Conservation (phyloP, 2,113 vertebrate species). For the Ctenomys sociabilis region DNA sequence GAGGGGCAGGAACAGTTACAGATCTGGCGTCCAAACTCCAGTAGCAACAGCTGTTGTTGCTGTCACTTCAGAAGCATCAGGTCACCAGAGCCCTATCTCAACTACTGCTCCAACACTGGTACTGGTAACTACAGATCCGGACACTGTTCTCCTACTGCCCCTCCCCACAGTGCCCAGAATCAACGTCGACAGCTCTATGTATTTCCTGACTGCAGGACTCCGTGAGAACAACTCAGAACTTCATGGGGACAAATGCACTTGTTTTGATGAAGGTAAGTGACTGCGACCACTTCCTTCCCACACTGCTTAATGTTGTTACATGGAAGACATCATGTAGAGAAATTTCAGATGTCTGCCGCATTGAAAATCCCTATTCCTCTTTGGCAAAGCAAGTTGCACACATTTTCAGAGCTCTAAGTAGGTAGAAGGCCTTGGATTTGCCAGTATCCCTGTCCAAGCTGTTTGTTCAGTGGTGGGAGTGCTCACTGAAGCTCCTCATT, state of each 20-base stretch:
- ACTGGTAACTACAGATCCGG: accelerated
- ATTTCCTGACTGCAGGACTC: background rate
- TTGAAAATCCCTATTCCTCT: background rate
- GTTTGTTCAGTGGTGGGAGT: background rate
- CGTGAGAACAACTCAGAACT: background rate
- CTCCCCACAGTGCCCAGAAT: background rate
- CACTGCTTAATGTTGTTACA: background rate
- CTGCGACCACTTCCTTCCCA: background rate
- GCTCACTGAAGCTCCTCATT: background rate
- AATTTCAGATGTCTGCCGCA: background rate
- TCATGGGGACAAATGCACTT: background rate
- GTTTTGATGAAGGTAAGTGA: background rate
- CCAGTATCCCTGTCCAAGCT: background rate
- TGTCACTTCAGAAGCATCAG: background rate
- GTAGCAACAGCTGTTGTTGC: background rate
- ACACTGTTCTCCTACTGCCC: accelerated
- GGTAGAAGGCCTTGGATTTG: background rate
- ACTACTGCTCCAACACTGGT: too few species aligned
- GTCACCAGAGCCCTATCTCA: background rate
- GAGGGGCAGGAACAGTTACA: background rate
- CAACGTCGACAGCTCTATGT: accelerated
- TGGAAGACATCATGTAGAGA: background rate
- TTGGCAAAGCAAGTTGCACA: background rate
- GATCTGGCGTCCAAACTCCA: background rate
- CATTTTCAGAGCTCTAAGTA: background rate